Conservation (phyloP, 2,797 vertebrate genomes). For the Esox lucius region DNA sequence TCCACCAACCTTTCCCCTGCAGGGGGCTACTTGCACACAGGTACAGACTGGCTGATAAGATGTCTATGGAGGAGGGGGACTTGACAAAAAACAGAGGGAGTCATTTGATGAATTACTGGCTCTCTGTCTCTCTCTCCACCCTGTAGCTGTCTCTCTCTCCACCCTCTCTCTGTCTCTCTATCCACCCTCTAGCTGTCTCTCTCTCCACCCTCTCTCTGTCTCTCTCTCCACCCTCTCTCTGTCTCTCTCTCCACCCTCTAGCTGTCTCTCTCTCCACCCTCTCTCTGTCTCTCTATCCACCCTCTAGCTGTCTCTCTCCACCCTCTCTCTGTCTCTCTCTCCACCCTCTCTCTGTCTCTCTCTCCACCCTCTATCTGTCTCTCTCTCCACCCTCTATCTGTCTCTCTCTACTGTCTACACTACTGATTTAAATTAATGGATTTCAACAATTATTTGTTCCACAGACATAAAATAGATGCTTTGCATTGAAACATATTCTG, state of each 20-base stretch:
- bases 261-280: slow-evolving; percentile 29
- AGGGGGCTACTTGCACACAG: slow-evolving; percentile 51
- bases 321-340: no score
- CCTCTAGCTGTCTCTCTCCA: no score
- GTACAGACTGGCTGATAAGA: slow-evolving; percentile 12
- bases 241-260: not conserved
- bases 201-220: not conserved
- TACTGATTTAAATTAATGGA: slow-evolving; percentile 69
- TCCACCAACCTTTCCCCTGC: slow-evolving; percentile 37
- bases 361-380: slow-evolving; percentile 2
- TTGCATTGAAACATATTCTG: not conserved
- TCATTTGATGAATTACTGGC: slow-evolving; percentile 40
- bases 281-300: no score
- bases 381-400: no score
- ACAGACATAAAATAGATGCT: slow-evolving; percentile 53
- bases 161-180: not conserved
- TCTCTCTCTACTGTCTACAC: no score
- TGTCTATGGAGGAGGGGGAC: slow-evolving; percentile 38
- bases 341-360: slow-evolving; percentile 20
- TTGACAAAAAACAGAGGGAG: slow-evolving; percentile 36
- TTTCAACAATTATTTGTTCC: slow-evolving; percentile 46
- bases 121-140: slow-evolving; percentile 10
- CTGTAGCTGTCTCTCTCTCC: slow-evolving; percentile 1
- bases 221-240: no score
- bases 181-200: slow-evolving; percentile 1